These are phyloP conservation scores for Crotophaga sulcirostris DNA, from an alignment of 2,113 vertebrate genomes.

Conservation along the genomic window DNA sequence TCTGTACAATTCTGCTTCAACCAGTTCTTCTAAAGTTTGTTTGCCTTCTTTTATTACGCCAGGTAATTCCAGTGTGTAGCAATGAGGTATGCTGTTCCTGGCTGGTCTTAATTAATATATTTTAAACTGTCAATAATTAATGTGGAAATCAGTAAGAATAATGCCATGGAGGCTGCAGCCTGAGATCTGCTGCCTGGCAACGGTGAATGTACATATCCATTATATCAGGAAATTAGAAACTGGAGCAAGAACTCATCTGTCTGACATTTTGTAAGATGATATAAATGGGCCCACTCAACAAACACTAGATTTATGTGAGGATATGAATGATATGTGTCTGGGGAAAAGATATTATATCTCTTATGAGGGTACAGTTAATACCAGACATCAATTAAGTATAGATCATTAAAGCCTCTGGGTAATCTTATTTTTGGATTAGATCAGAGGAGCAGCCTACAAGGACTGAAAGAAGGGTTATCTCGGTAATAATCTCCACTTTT, in stretches of 20 bases:
- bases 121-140: conserved; percentile 45
- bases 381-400: conserved; percentile 44
- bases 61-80: neutral
- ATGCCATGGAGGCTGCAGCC: neutral
- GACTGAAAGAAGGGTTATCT: conserved; percentile 3
- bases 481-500: conserved; percentile 28
- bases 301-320: conserved; percentile 46
- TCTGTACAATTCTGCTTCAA: neutral
- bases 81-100: neutral
- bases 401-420: conserved; percentile 62
- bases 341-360: conserved; percentile 31
- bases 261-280: conserved; percentile 65
- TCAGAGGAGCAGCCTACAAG: neutral
- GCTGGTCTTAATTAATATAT: conserved; percentile 41
- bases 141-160: conserved; percentile 13
- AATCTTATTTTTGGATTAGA: conserved; percentile 56
- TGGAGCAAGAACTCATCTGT: conserved; percentile 24
- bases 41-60: neutral
- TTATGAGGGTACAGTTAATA: conserved; percentile 46
- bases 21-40: neutral
- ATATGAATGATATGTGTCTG: conserved; percentile 30
- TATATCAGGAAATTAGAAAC: conserved; percentile 50
- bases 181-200: conserved; percentile 53
- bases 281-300: conserved; percentile 46
- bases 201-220: neutral